Percentiles rank a stretch among this genome's conserved stretches.
Conservation (phyloP, 2,113 vertebrate genomes). For the Xenopus laevis region DNA sequence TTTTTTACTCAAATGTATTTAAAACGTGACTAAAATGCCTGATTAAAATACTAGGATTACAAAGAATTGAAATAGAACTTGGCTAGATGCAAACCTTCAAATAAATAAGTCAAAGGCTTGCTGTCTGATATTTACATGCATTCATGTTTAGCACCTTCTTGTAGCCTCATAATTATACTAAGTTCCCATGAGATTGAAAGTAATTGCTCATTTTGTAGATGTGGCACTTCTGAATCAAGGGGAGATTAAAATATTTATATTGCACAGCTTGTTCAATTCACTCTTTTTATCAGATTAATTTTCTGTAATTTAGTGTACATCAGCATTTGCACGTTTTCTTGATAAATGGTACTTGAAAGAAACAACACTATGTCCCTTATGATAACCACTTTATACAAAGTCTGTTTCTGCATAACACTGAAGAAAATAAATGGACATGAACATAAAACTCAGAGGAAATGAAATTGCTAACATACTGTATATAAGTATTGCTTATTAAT, state of each 20-base stretch:
- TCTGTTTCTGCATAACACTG: slow-evolving; percentile 23
- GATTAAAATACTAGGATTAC: too few species aligned
- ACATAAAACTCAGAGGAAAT: too few species aligned
- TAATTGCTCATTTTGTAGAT: slow-evolving; percentile 91
- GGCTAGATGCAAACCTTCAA: slow-evolving; percentile 39
- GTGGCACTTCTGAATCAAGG: slow-evolving; percentile 78
- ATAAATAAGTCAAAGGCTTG: slow-evolving; percentile 52
- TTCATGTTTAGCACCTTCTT: slow-evolving; percentile 58
- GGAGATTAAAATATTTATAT: slow-evolving; percentile 89
- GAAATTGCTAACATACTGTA: too few species aligned
- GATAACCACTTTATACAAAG: slow-evolving; percentile 41
- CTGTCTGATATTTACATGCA: slow-evolving; percentile 65
- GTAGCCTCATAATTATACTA: slow-evolving; percentile 68
- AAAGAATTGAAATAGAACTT: too few species aligned
- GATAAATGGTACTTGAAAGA: slow-evolving; percentile 61
- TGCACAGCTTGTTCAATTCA: slow-evolving; percentile 73
- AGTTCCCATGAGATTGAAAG: slow-evolving; percentile 70
- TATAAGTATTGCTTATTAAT: too few species aligned
- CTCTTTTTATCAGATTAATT: slow-evolving; percentile 70
- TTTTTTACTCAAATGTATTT: too few species aligned
- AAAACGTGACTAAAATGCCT: too few species aligned
- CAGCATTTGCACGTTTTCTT: slow-evolving; percentile 58
- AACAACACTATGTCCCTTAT: slow-evolving; percentile 55
- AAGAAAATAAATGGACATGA: slow-evolving; percentile 14
- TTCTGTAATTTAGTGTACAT: slow-evolving; percentile 71